Percentiles rank a stretch among this genome's conserved stretches.
These are phyloP conservation scores for Psilopsiagon aurifrons DNA, from an alignment of 2,113 vertebrate genomes.

Conservation along the genomic window DNA sequence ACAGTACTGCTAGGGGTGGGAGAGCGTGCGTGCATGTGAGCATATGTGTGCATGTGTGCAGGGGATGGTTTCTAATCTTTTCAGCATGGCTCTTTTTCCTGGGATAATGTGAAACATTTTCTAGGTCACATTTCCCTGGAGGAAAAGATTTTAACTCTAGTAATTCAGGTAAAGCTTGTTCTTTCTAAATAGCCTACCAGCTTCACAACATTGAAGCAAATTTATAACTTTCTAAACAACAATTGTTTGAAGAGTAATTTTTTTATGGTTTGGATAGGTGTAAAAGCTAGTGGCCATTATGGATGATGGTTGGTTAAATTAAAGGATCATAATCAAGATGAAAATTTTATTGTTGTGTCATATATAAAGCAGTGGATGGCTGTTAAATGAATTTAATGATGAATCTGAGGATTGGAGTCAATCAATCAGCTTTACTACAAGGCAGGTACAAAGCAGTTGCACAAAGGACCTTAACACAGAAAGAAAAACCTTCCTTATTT, in stretches of 20 bases:
- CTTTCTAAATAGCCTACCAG: neutral
- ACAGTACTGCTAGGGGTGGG: neutral
- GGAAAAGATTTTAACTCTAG: slow-evolving; percentile 13
- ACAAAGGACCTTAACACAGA: neutral
- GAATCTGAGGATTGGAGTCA: neutral
- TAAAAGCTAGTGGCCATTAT: neutral
- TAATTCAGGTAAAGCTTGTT: neutral
- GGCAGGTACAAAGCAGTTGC: neutral
- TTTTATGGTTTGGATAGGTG: slow-evolving; percentile 7
- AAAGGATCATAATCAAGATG: neutral
- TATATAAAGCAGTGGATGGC: neutral
- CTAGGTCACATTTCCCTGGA: neutral
- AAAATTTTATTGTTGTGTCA: slow-evolving; percentile 1
- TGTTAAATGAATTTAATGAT: neutral
- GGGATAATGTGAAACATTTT: slow-evolving; percentile 1
- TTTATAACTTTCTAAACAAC: neutral
- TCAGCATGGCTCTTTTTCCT: slow-evolving; percentile 9
- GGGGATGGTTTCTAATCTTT: slow-evolving; percentile 30
- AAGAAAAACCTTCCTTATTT: neutral
- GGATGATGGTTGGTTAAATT: neutral
- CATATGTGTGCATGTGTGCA: neutral
- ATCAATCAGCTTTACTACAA: neutral
- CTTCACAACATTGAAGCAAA: neutral
- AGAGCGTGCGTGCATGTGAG: neutral
- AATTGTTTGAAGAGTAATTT: neutral